These are phyloP conservation scores for Cyrtorhinus lividipennis DNA, from an alignment of 1,140 invertebrate species.

Conservation along the genomic window DNA sequence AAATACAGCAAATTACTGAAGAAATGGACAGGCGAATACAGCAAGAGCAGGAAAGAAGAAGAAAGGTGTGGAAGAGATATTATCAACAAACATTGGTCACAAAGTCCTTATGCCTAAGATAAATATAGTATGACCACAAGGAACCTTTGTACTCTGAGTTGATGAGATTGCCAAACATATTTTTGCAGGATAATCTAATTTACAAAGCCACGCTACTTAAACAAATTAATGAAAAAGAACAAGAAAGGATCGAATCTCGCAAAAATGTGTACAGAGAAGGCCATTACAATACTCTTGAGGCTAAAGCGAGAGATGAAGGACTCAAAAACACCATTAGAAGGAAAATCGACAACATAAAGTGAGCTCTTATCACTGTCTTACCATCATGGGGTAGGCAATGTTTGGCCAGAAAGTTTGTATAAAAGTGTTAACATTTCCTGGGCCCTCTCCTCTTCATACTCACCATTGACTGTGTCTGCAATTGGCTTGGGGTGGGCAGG, in stretches of 20 bases:
- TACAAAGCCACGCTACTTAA: conserved; percentile 31
- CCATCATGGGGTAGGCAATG: neutral
- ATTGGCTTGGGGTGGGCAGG: neutral
- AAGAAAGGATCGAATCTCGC: conserved; percentile 39
- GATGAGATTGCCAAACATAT: too few species aligned
- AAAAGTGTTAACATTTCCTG: neutral
- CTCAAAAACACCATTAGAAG: conserved; percentile 39
- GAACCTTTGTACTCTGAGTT: too few species aligned
- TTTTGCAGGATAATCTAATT: conserved; percentile 20
- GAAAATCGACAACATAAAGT: conserved; percentile 41
- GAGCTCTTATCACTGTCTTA: neutral
- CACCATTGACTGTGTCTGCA: neutral
- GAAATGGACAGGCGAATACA: conserved; percentile 31
- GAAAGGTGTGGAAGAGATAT: too few species aligned
- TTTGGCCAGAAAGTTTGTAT: too few species aligned
- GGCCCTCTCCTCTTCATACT: neutral
- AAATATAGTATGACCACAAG: too few species aligned
- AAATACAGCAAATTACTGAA: conserved; percentile 31
- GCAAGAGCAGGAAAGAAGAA: conserved; percentile 33
- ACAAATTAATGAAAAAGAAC: conserved; percentile 53
- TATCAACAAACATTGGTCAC: too few species aligned
- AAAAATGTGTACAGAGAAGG: conserved; percentile 48
- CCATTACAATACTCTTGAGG: conserved; percentile 39
- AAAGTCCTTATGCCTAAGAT: too few species aligned
- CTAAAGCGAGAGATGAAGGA: conserved; percentile 37